Base-by-base conservation (phyloP, 2,797 vertebrate genomes). In the Sparus aurata region DNA sequence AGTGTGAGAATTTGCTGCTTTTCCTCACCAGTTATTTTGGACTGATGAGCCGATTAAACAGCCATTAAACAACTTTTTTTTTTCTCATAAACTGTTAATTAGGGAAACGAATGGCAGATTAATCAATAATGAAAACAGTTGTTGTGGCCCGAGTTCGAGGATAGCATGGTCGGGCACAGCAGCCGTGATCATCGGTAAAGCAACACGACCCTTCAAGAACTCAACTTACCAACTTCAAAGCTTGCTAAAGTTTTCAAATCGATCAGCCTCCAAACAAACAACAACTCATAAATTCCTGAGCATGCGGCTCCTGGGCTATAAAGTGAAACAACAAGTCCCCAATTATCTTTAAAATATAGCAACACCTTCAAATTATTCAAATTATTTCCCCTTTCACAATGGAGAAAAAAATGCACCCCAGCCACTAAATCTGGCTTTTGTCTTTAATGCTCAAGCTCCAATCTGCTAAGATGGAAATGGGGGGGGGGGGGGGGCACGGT, bases 221-320 rank as follows among this genome's bases (percentile, higher is more conserved):
- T 41, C 2, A 49, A 25, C 58, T 47, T n/a, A 41, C 12, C 5
- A 3, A 8, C 49, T 38, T 17, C 12, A 34, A 34, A 69, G 7
- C 25, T 58, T 16, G 46, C 3, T 34, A 10, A 7, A 20, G 41
- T n/a, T 38, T 30, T 52, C 22, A 52, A 27, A 27, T 52, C 59
- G 49, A 38, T 22, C 46, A 53, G 73, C 55, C 49, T 34, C 49
- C 20, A 54, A 22, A 75, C 64, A n/a, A 61, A 64, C n/a, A 45
- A 27, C 3, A 54, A 50, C 30, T 41, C 30, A 52, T 52, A 67
- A 66, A 41, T 15, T 49, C 16, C 0, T 41, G 61, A 55, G 12
- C 41, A 15, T 3, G 47, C 22, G 43, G 16, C 53, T 74, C 45
- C 54, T 50, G 9, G 10, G 20, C 6, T 41, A 34, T 34, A 12